Percentiles rank a stretch among this genome's conserved stretches.
Evolutionary conservation across 2,113 vertebrate species (phyloP).

Genomic region (Proterorhinus semilunaris): DNA sequence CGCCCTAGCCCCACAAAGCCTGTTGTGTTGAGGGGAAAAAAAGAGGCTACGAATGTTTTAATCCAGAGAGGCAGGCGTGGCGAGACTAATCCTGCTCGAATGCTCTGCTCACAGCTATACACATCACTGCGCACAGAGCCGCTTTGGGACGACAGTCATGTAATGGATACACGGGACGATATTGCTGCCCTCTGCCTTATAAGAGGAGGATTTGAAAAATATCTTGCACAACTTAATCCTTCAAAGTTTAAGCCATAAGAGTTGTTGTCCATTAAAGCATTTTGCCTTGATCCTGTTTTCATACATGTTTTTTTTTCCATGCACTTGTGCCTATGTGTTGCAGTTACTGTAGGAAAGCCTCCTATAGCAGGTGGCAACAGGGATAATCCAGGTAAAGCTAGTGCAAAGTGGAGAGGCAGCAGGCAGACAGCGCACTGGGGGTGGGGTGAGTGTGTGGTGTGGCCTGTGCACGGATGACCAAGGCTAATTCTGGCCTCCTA

Average conservation of each 20-base stretch:
- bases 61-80: conserved; percentile 56
- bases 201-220: conserved; percentile 43
- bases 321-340: conserved; percentile 23
- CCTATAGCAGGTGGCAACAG: conserved; percentile 80
- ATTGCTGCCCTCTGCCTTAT: conserved; percentile 34
- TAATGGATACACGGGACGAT: conserved; percentile 54
- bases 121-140: conserved; percentile 31
- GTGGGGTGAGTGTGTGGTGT: conserved; percentile 40
- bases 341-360: conserved; percentile 33
- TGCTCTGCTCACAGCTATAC: conserved; percentile 53
- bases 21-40: conserved; percentile 26
- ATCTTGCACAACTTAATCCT: conserved; percentile 33
- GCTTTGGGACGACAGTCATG: conserved; percentile 40
- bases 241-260: conserved; percentile 16
- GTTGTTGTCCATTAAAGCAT: conserved; percentile 27
- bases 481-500: conserved; percentile 83
- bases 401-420: conserved; percentile 76
- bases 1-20: conserved; percentile 25
- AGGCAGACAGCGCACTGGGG: conserved; percentile 46
- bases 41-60: conserved; percentile 64
- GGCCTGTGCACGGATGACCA: conserved; percentile 67
- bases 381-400: conserved; percentile 90
- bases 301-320: neutral
- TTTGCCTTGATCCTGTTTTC: neutral
- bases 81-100: conserved; percentile 61